Percentiles rank a stretch among this genome's conserved stretches.
These are phyloP conservation scores for Agelaius tricolor DNA, from an alignment of 2,113 vertebrate genomes.

Conservation along the genomic window DNA sequence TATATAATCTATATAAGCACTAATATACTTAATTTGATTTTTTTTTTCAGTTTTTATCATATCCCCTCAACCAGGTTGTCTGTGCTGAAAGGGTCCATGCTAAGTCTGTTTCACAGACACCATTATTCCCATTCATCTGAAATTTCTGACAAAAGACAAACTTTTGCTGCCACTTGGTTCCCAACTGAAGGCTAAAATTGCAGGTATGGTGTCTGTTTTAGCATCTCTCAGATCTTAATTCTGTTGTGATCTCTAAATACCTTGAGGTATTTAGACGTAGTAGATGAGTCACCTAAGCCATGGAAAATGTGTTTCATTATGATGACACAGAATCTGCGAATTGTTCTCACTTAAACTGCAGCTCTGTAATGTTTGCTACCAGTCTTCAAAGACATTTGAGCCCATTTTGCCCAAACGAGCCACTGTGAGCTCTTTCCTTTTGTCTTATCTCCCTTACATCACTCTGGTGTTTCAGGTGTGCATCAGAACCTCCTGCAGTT, in stretches of 20 bases:
- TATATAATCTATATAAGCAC: neutral
- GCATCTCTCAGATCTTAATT: neutral
- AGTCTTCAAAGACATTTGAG: neutral
- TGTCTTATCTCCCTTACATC: neutral
- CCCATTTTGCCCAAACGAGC: neutral
- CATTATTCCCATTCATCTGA: neutral
- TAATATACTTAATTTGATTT: neutral
- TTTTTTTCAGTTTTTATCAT: neutral
- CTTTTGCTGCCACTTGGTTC: neutral
- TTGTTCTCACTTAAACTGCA: neutral
- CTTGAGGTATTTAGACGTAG: neutral
- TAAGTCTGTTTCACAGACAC: neutral
- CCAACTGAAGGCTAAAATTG: neutral
- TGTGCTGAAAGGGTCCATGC: neutral
- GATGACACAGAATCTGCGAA: fast-evolving
- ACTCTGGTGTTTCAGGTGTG: neutral
- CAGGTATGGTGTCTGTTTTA: neutral
- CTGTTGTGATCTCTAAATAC: neutral
- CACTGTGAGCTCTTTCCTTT: neutral
- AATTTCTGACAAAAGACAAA: neutral
- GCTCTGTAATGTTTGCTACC: neutral
- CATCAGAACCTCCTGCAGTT: neutral
- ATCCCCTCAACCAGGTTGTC: neutral
- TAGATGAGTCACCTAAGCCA: neutral
- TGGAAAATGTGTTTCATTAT: neutral